Evolutionary conservation across 2,797 vertebrate species (phyloP), one percentile per base, ranked within the genome.

Genomic region (Gymnoscopelus braueri): DNA sequence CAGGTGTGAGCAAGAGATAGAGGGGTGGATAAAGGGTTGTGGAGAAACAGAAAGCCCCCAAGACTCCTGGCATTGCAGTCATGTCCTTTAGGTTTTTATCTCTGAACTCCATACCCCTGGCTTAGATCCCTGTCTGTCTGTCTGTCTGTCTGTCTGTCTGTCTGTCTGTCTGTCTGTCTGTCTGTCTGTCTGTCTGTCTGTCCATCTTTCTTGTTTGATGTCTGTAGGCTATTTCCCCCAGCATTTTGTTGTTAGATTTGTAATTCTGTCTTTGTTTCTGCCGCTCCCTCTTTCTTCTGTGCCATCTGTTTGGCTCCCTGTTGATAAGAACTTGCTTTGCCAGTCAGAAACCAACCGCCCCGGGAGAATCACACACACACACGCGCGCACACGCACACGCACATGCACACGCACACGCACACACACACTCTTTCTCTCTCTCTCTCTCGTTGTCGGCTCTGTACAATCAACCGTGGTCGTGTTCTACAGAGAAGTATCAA

Each of bases 21-120:
- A 57, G 55, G 29, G 55, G 3, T 24, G 29, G 55, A 57, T 11
- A 57, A n/a, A 52, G 50, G 15, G 7, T 14, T 14, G 15, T 14
- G 7, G 50, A 52, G 50, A 52, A 15, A 52, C 60, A 2, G n/a
- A 6, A 19, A 12, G 49, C 39, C 39, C 39, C 39, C 7, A 44
- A 44, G 57, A 35, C 63, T 55, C 50, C 23, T 13, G 14, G 54
- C 12, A 6, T 8, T 80, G 69, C 11, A 32, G 54, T 64, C 60
- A 10, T 23, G 44, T 78, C 78, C 76, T 66, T 57, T 66, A 63
- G 68, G 70, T 63, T 73, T 78, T 84, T 79, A 86, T 84, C 79
- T 79, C 65, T 12, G 60, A 73, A 71, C 65, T 70, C 65, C 68
- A 69, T n/a, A 78, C 71, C 60, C 52, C 72, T 82, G 78, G 71